Percentiles rank a stretch among this genome's conserved stretches.
Evolutionary conservation across 2,797 vertebrate species (phyloP).

Genomic region (Helicolenus hilgendorfi): DNA sequence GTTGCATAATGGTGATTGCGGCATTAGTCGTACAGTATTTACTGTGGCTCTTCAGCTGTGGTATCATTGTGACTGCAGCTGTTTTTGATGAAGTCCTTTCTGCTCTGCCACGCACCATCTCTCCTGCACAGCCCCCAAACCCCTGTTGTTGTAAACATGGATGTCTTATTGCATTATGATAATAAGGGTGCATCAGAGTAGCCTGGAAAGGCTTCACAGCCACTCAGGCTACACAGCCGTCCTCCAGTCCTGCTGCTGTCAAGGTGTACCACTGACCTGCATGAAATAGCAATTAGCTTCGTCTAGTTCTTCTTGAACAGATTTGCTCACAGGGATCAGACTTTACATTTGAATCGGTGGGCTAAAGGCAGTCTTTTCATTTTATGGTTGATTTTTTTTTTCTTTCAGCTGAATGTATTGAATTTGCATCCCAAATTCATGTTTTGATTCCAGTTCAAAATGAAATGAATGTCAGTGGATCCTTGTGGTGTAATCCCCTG

Average conservation of each 20-base stretch:
- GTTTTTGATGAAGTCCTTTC: conserved; percentile 57
- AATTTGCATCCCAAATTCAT: not conserved
- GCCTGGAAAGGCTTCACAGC: conserved; percentile 47
- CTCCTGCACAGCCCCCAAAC: conserved; percentile 23
- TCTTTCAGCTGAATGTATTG: not conserved
- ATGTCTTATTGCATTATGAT: conserved; percentile 75
- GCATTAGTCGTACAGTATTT: not conserved
- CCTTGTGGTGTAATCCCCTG: not conserved
- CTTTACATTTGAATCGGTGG: not conserved
- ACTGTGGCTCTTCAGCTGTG: conserved; percentile 9
- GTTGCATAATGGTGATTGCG: conserved; percentile 19
- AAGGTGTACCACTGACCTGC: conserved; percentile 39
- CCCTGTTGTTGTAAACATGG: conserved; percentile 70
- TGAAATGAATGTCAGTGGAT: not conserved
- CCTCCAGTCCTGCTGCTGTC: conserved; percentile 27
- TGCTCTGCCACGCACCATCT: conserved; percentile 51
- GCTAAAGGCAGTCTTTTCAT: not conserved
- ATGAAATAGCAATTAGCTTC: conserved; percentile 29
- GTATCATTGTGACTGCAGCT: conserved; percentile 42
- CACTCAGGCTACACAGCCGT: conserved; percentile 13
- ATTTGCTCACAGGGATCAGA: not conserved
- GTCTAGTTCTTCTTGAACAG: not conserved
- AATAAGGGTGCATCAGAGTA: conserved; percentile 56
- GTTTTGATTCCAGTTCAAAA: not conserved
- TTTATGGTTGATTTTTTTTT: not conserved